These are phyloP conservation scores for Uria aalge DNA, from an alignment of 2,113 vertebrate genomes.

Conservation along the genomic window DNA sequence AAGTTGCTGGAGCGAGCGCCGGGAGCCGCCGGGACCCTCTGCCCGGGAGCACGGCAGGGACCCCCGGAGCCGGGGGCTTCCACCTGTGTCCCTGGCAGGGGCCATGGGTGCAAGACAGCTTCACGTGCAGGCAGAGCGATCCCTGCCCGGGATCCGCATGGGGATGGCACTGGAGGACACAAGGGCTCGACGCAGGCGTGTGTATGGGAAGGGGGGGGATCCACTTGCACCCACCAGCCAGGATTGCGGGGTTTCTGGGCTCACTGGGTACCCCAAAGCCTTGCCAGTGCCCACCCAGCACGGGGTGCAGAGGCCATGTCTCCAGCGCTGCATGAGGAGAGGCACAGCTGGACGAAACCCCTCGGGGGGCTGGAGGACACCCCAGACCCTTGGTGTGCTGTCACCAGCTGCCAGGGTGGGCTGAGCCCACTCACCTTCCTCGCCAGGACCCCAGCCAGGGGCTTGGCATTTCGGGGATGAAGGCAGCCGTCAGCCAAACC, in stretches of 20 bases:
- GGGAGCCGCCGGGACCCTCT: rapidly evolving
- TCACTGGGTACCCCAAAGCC: not conserved
- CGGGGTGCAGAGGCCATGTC: rapidly evolving
- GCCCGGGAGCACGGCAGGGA: rapidly evolving
- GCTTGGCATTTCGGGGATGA: not conserved
- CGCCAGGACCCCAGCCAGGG: rapidly evolving
- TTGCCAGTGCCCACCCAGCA: rapidly evolving
- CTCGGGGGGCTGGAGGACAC: not conserved
- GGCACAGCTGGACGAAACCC: not conserved
- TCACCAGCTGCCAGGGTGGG: not conserved
- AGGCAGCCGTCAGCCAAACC: rapidly evolving
- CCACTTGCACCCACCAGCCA: rapidly evolving
- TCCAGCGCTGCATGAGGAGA: not conserved
- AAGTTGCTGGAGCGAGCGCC: rapidly evolving
- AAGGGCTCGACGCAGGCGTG: rapidly evolving
- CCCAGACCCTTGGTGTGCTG: not conserved
- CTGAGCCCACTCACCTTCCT: not conserved
- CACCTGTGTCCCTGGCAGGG: not conserved
- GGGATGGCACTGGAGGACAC: not conserved
- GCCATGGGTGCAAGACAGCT: not conserved
- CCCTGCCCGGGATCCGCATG: rapidly evolving
- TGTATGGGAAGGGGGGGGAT: not conserved
- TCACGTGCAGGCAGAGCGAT: not conserved
- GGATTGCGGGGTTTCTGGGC: not conserved
- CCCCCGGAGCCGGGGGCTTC: rapidly evolving